phyloP scores from a whole-genome alignment of 2,888 invertebrate species.

The Callosobruchus maculatus region DNA sequence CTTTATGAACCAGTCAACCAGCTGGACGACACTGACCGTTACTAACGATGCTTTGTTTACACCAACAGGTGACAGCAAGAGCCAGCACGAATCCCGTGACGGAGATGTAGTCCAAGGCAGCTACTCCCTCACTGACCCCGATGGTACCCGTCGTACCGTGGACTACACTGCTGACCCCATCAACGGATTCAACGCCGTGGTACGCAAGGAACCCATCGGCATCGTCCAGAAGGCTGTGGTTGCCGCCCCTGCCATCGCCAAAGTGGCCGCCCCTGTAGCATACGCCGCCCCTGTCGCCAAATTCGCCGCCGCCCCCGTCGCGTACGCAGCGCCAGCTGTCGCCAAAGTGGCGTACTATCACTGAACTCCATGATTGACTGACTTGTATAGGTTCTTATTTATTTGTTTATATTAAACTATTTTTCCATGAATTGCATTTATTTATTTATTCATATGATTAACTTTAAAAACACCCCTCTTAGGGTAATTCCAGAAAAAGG shows the following conservation, averaged over 20 bases:
- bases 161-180: slow-evolving; percentile 57
- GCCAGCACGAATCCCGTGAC: slow-evolving; percentile 60
- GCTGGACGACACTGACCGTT: no score
- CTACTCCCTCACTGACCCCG: slow-evolving; percentile 56
- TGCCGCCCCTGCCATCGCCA: slow-evolving; percentile 34
- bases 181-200: slow-evolving; percentile 57
- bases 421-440: not conserved
- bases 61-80: slow-evolving; percentile 52
- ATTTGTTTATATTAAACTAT: not conserved
- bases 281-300: slow-evolving; percentile 27
- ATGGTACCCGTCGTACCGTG: slow-evolving; percentile 62
- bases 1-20: no score
- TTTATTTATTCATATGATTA: not conserved
- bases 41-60: no score
- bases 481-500: no score
- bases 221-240: slow-evolving; percentile 25
- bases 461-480: no score
- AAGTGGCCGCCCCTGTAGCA: slow-evolving; percentile 35
- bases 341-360: slow-evolving; percentile 1
- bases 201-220: slow-evolving; percentile 50
- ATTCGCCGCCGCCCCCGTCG: slow-evolving; percentile 11
- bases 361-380: not conserved
- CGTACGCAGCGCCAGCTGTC: slow-evolving; percentile 20
- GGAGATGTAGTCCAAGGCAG: slow-evolving; percentile 55
- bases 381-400: not conserved